Evolutionary conservation across 2,888 invertebrate genomes (phyloP).

Genomic region (Drosophila meridiana): DNA sequence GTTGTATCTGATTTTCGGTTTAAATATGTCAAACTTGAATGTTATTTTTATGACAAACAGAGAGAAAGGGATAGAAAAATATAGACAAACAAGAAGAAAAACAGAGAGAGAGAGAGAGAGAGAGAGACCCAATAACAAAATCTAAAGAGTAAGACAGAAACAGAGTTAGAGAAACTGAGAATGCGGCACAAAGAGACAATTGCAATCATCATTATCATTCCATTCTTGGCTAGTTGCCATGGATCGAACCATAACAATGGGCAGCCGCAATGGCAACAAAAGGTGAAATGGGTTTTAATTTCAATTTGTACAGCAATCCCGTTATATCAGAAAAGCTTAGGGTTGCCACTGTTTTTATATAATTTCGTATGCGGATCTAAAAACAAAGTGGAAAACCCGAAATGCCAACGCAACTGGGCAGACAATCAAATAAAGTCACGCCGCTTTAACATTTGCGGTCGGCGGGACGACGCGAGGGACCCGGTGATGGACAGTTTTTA

Average conservation of each 20-base stretch:
- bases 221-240: background rate
- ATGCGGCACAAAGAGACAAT: background rate
- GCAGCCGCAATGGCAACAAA: background rate
- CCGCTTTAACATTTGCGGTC: slow-evolving; percentile 78
- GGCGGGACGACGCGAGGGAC: slow-evolving; percentile 16
- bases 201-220: background rate
- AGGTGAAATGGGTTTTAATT: slow-evolving; percentile 52
- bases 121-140: background rate
- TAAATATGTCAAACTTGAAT: no score
- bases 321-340: slow-evolving; percentile 53
- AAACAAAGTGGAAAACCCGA: slow-evolving; percentile 42
- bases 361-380: slow-evolving; percentile 55
- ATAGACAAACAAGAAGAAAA: no score
- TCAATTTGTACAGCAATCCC: slow-evolving; percentile 65
- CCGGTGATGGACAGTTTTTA: slow-evolving; percentile 43
- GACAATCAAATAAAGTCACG: slow-evolving; percentile 79
- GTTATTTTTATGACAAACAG: no score
- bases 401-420: slow-evolving; percentile 38
- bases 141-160: no score
- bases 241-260: slow-evolving; percentile 38
- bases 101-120: background rate
- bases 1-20: no score
- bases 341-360: slow-evolving; percentile 69
- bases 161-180: background rate
- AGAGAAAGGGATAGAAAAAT: no score